phyloP scores from a whole-genome alignment of 2,113 vertebrate species.

The Dromiciops gliroides region DNA sequence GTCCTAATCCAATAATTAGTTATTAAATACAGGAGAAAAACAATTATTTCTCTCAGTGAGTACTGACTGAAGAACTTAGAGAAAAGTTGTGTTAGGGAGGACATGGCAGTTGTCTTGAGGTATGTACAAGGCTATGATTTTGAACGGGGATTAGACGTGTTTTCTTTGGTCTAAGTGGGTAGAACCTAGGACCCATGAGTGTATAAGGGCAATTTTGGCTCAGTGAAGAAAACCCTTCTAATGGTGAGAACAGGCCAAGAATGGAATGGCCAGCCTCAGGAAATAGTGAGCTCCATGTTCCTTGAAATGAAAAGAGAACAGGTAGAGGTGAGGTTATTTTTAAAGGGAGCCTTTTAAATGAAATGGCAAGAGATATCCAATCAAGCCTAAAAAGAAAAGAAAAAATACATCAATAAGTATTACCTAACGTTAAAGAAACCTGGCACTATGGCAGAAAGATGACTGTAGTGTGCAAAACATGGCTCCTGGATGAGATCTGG shows the following conservation, averaged over 20 bases:
- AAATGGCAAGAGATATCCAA: background rate
- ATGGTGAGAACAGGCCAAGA: background rate
- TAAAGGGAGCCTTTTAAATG: background rate
- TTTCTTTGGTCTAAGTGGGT: background rate
- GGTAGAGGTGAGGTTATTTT: background rate
- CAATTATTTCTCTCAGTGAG: no score
- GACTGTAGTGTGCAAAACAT: background rate
- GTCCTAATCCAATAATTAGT: no score
- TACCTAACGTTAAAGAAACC: background rate
- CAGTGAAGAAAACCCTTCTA: background rate
- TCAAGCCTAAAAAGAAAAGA: background rate
- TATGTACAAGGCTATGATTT: background rate
- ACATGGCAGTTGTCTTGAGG: background rate
- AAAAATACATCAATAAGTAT: background rate
- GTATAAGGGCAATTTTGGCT: background rate
- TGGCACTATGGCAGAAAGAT: background rate
- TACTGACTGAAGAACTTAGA: background rate
- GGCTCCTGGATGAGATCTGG: background rate
- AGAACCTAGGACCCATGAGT: background rate
- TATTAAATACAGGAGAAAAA: no score
- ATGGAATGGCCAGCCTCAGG: background rate
- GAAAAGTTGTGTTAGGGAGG: background rate
- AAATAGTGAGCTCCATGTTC: background rate
- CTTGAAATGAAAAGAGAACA: background rate
- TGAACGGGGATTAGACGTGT: background rate